Evolutionary conservation across 1,140 invertebrate species (phyloP), one percentile per base, ranked within the genome.

Genomic region (Philopotamus ludificatus): DNA sequence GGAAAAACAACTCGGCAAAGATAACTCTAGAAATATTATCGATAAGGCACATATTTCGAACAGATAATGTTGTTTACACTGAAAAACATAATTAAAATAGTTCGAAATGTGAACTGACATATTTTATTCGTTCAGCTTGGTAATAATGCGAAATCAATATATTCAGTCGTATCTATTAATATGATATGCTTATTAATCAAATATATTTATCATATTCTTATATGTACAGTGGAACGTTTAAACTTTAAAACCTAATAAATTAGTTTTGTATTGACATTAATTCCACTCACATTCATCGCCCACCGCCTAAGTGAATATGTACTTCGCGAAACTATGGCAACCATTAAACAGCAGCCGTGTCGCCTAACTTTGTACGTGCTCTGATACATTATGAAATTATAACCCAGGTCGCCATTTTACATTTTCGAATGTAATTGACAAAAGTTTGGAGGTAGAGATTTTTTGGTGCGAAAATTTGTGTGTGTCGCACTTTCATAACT

Each of bases 261-360:
- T 55, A 55, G 53, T 55, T 55, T 55, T 23, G 53, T 55, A 55
- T 55, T 55, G 53, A 55, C 53, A 28, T 55, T 55, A 55, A 55
- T 55, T 55, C 25, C 25, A 7, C 53, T 23, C 3, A 15, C 53
- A 28, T 26, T 34, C 28, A 34, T 34, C 25, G 10, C n/a, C n/a
- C n/a, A 28, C 25, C 22, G 3, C 12, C 49, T 51, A 51, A 51
- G 49, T 51, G 49, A 51, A 51, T 51, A 51, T 51, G 49, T 51
- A 51, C 25, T 55, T 28, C 1, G 21, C n/a, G 34, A 22, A 28
- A 28, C 53, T 28, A 15, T 28, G 21, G 1, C 12, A 55, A 18
- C 21, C 53, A 23, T 28, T 28, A 55, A 55, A 55, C 53, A 26
- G 21, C 34, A 28, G 34, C 25, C 10, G 12, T 9, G 16, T 55